Evolutionary conservation across 2,888 invertebrate species (phyloP).

Genomic region (Caenorhabditis macrosperma): DNA sequence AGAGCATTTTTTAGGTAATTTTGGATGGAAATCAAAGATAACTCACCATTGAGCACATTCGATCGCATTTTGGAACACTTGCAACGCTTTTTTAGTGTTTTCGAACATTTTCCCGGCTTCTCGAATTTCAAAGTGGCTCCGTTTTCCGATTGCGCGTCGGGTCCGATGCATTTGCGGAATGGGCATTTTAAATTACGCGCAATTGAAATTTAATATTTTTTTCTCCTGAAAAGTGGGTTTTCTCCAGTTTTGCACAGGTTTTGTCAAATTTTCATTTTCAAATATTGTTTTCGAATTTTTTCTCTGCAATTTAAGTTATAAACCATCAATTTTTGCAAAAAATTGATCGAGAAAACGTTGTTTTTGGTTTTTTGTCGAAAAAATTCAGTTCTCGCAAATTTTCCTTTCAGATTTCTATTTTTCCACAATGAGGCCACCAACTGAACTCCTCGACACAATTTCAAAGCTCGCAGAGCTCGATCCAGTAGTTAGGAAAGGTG

Average conservation of each 20-base stretch:
- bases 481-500: slow-evolving; percentile 47
- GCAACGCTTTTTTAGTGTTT: slow-evolving; percentile 29
- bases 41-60: slow-evolving; percentile 46
- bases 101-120: slow-evolving; percentile 23
- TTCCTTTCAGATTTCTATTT: neutral
- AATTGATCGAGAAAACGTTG: neutral
- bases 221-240: neutral
- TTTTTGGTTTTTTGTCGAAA: neutral
- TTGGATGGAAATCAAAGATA: neutral
- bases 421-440: slow-evolving; percentile 56
- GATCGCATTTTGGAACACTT: slow-evolving; percentile 31
- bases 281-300: neutral
- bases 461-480: slow-evolving; percentile 67
- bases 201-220: slow-evolving; percentile 2
- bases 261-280: neutral
- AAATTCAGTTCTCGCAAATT: too few species aligned
- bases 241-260: neutral
- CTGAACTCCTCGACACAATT: slow-evolving; percentile 64
- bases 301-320: neutral
- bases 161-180: neutral
- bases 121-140: slow-evolving; percentile 17
- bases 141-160: slow-evolving; percentile 25
- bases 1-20: neutral
- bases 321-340: neutral
- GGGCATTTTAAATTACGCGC: slow-evolving; percentile 19